A percentile compares a stretch with the other conserved stretches of the same genome.
Evolutionary conservation across 1,140 invertebrate genomes (phyloP).

Genomic region (Drosophila tsacasi): DNA sequence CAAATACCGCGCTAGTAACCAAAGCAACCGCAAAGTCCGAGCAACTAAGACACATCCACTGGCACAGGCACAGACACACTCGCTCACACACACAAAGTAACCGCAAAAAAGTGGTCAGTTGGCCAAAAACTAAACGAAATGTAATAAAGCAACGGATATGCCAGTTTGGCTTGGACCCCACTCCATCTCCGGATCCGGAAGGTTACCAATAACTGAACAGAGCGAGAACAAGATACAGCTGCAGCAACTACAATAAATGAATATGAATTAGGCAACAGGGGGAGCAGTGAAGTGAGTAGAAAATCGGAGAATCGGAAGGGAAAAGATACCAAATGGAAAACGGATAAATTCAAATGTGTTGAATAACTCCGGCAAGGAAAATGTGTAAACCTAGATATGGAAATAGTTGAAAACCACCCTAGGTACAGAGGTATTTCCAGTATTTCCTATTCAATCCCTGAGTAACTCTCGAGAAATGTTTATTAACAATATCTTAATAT

Average conservation of each 20-base stretch:
- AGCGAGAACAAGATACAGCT: conserved; percentile 14
- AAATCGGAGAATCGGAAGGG: conserved; percentile 9
- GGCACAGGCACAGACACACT: conserved; percentile 18
- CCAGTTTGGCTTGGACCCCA: conserved; percentile 63
- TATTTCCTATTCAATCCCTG: neutral
- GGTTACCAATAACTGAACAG: conserved; percentile 14
- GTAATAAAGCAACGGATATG: conserved; percentile 83
- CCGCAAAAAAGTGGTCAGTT: conserved; percentile 83
- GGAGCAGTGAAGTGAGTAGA: neutral
- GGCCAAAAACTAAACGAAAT: conserved; percentile 83
- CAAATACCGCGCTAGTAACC: conserved; percentile 75
- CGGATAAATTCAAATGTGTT: conserved; percentile 17
- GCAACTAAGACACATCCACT: conserved; percentile 58
- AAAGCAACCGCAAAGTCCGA: conserved; percentile 75
- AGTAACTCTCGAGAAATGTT: neutral
- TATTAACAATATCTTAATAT: neutral
- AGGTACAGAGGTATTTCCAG: neutral
- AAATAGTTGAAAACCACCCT: neutral
- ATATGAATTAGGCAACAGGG: conserved; percentile 75
- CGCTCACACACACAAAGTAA: conserved; percentile 63
- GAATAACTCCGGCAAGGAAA: conserved; percentile 12
- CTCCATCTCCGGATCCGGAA: conserved; percentile 14
- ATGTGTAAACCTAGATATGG: neutral
- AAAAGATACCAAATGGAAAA: conserved; percentile 23
- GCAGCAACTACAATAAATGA: conserved; percentile 76